Evolutionary conservation across 2,888 invertebrate species (phyloP), one percentile per base, ranked within the genome.

Genomic region (Chaitophorus viminalis): DNA sequence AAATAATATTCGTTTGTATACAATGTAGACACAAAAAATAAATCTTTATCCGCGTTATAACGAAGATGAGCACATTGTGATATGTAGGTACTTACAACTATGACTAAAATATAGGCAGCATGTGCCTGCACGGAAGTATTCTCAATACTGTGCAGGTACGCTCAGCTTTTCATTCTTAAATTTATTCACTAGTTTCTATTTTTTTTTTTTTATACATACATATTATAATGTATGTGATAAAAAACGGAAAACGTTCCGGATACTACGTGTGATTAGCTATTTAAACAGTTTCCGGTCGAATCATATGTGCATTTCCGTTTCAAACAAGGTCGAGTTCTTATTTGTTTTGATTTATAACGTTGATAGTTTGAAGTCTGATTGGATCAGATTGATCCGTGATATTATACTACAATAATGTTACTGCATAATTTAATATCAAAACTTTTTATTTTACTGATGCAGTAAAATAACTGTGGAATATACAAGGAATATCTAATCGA

Each of bases 291-390:
- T 39, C 65, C 81, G 36, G 65, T 65, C 65, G 29, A 79, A 79
- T 79, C n/a, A 29, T 65, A 46, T 46, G 31, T 39, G 68, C 21
- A 68, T 81, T 68, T 81, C 39, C 81, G 68, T 81, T 46, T 29
- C 18, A 39, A 81, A 68, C 68, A 81, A 81, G 68, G 39, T 68
- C 79, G n/a, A 81, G 18, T 81, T 68, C 39, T 65, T 39, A 17
- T 39, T 29, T 39, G n/a, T 79, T 65, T 65, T 54, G 17, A 18
- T 79, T 65, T 29, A 29, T 68, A 68, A 46, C 14, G 46, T 14
- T 11, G 46, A 46, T 46, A 46, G 14, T 14, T 14, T 14, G 14
- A 46, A 46, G 11, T 9, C 11, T 46, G 36, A 39, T 39, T 39
- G 3, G 6, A 8, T 39, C 39, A 9, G 11, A 39, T 39, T 39